Evolutionary conservation across 2,113 vertebrate genomes (phyloP), one percentile per base, ranked within the genome.

Genomic region (Synchiropus splendidus): DNA sequence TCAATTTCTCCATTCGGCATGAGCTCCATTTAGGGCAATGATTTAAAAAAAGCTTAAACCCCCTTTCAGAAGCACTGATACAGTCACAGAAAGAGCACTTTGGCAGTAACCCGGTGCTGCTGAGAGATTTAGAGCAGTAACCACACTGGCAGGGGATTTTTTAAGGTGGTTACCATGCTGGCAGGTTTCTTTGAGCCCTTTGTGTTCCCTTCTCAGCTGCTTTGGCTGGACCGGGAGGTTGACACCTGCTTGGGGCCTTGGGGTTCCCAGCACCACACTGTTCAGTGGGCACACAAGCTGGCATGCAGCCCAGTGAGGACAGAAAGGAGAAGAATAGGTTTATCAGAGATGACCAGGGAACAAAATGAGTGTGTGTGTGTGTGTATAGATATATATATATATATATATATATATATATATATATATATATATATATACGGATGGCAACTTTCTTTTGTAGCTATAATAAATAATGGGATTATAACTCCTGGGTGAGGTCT

Each of bases 191-290:
- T 72, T 80, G 75, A 79, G 76, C 44, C 60, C 54, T 74, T 80
- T 83, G 80, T 83, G 65, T 45, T 58, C 47, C 49, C 44, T 33
- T 63, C 60, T 58, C 67, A 45, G 74, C 58, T 67, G 64, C 67
- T 71, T 69, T 76, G 68, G 58, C 67, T 48, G 59, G 42, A 36
- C 61, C 55, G 66, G 55, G 72, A 78, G 66, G 74, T 55, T 46
- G 79, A 80, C 83, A 85, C 83, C 83, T 83, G 83, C 79, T 81
- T 36, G 55, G 71, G 58, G 75, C 66, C 66, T 48, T 37, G 64
- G 63, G 70, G 77, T 77, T 75, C 70, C 55, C 68, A 77, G 69
- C 63, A 66, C 59, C 31, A 47, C 18, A 41, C 56, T 50, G 65
- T 42, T 74, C 63, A 56, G 58, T 47, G 74, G 63, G 60, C 70